phyloP scores from a whole-genome alignment of 2,797 vertebrate genomes.

The Lepus townsendii region DNA sequence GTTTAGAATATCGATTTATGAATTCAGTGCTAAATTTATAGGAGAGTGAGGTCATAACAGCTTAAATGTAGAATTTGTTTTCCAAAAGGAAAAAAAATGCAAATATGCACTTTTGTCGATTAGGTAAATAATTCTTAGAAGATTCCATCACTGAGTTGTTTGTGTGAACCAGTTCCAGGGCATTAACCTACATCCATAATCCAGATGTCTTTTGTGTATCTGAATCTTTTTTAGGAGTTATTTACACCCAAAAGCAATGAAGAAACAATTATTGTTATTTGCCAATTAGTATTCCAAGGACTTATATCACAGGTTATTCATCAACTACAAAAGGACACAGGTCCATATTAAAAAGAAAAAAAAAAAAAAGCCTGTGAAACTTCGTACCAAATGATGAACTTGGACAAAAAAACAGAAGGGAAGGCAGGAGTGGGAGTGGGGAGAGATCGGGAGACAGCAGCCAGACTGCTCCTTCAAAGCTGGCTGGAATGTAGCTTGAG shows the following conservation, averaged over 20 bases:
- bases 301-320: constrained; percentile 45
- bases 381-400: constrained; percentile 49
- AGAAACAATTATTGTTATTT: constrained; percentile 48
- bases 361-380: constrained; percentile 30
- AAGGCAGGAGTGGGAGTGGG: not conserved
- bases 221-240: constrained; percentile 29
- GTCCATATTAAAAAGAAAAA: constrained; percentile 29
- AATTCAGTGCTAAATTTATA: constrained; percentile 51
- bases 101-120: constrained; percentile 48
- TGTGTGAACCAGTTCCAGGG: not conserved
- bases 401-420: constrained; percentile 30
- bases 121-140: constrained; percentile 1
- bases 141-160: not conserved
- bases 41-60: not conserved
- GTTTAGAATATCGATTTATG: constrained; percentile 10
- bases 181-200: not conserved
- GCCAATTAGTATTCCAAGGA: constrained; percentile 46
- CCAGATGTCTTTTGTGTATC: not conserved
- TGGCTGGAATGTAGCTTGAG: not conserved
- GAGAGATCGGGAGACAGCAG: not conserved
- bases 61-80: constrained; percentile 8
- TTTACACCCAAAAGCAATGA: not conserved
- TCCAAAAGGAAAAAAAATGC: constrained; percentile 25
- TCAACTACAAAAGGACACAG: constrained; percentile 59
- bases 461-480: not conserved